phyloP scores from a whole-genome alignment of 2,797 vertebrate genomes.

The Anguilla anguilla region DNA sequence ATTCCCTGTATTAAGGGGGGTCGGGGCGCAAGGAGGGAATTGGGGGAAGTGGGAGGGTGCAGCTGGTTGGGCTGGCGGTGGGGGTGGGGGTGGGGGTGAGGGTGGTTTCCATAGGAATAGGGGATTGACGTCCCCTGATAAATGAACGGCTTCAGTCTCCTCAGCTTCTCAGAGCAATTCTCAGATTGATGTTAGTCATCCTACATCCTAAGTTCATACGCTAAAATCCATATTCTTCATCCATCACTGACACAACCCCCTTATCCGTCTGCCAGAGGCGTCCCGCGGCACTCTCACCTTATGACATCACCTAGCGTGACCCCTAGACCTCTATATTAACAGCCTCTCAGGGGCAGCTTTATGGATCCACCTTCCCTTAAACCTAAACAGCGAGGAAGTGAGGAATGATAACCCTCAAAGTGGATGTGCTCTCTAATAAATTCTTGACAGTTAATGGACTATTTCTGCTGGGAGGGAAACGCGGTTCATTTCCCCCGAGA shows the following conservation, averaged over 20 bases:
- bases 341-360: conserved; percentile 11
- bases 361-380: not conserved
- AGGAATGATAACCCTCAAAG: conserved; percentile 6
- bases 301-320: not conserved
- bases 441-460: not conserved
- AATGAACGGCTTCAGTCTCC: not conserved
- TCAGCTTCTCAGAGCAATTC: not conserved
- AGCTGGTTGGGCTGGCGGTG: not conserved
- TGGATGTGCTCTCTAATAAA: not conserved
- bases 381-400: conserved; percentile 7
- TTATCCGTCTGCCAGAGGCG: not conserved
- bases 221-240: not conserved
- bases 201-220: conserved; percentile 8
- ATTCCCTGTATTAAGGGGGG: conserved; percentile 57
- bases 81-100: too few species aligned
- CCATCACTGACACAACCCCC: not conserved
- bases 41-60: not conserved
- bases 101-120: not conserved
- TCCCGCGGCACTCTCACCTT: not conserved
- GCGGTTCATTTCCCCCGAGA: not conserved
- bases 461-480: not conserved
- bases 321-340: not conserved
- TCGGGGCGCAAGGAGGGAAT: not conserved
- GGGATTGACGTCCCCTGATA: not conserved
- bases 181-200: not conserved